phyloP scores from a whole-genome alignment of 64 coral and sea anemone genomes.

The Exaiptasia diaphana region DNA sequence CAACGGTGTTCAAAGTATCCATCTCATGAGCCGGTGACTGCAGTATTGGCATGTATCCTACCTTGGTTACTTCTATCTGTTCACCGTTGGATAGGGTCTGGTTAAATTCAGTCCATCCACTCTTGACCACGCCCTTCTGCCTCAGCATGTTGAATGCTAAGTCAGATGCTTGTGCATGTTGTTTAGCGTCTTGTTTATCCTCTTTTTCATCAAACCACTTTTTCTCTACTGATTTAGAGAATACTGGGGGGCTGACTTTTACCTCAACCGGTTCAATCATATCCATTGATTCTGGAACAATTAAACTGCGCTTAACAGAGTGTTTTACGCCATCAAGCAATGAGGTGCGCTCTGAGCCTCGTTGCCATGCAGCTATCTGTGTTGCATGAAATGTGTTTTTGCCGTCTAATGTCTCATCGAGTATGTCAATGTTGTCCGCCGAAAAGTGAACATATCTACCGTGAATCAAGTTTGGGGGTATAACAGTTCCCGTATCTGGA shows the following conservation, averaged over 20 bases:
- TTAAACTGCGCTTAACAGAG: conserved; percentile 9
- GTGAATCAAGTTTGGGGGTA: conserved; percentile 26
- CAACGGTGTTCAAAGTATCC: conserved; percentile 50
- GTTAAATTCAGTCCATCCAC: conserved; percentile 35
- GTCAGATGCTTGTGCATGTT: conserved; percentile 52
- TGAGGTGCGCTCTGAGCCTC: conserved; percentile 6
- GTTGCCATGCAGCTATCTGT: conserved; percentile 53
- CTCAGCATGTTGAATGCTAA: conserved; percentile 57
- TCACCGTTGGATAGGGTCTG: conserved; percentile 12
- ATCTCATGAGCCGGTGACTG: conserved; percentile 50
- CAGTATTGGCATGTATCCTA: conserved; percentile 55
- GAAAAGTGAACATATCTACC: conserved; percentile 43
- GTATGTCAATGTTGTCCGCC: conserved; percentile 57
- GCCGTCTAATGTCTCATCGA: conserved; percentile 46
- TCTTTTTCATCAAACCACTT: conserved; percentile 36
- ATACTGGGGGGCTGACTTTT: conserved; percentile 25
- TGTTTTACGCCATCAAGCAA: conserved; percentile 9
- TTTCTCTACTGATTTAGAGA: conserved; percentile 27
- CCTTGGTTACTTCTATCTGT: conserved; percentile 41
- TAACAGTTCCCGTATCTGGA: conserved; percentile 18
- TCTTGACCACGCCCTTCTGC: conserved; percentile 5
- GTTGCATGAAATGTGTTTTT: conserved; percentile 43
- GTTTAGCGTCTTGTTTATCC: neutral
- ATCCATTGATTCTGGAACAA: neutral
- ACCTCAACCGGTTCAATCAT: conserved; percentile 16